phyloP scores from a whole-genome alignment of 2,888 invertebrate genomes.

The Lepetodrilus schrolli region DNA sequence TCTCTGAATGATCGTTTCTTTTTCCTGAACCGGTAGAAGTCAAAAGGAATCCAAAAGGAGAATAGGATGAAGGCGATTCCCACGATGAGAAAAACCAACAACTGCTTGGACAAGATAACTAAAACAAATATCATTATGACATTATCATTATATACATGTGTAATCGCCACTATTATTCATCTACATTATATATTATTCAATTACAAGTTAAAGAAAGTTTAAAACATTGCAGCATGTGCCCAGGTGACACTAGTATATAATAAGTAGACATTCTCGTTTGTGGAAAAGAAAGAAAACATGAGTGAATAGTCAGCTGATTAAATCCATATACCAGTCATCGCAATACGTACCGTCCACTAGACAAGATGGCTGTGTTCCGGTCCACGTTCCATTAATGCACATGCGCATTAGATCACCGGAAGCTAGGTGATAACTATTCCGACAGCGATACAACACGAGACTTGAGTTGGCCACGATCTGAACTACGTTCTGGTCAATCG shows the following conservation, averaged over 20 bases:
- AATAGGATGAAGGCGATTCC: constrained; percentile 20
- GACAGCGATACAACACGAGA: constrained; percentile 23
- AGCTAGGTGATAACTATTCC: constrained; percentile 1
- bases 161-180: constrained; percentile 26
- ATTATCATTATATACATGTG: constrained; percentile 16
- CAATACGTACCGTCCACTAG: constrained; percentile 20
- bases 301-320: not conserved
- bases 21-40: constrained; percentile 34
- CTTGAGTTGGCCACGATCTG: not conserved
- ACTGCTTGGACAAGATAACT: constrained; percentile 30
- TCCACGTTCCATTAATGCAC: constrained; percentile 32
- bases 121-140: constrained; percentile 12
- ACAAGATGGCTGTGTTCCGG: constrained; percentile 27
- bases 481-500: not conserved
- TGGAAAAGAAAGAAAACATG: too few relatives aligned
- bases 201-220: too few relatives aligned
- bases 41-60: constrained; percentile 29
- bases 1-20: constrained; percentile 29
- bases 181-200: constrained; percentile 27
- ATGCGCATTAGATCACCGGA: constrained; percentile 29
- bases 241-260: not conserved
- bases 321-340: too few relatives aligned
- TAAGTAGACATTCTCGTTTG: not conserved
- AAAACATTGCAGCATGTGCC: too few relatives aligned
- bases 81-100: constrained; percentile 30